phyloP scores from a whole-genome alignment of 2,888 invertebrate genomes.

The Luperina testacea region DNA sequence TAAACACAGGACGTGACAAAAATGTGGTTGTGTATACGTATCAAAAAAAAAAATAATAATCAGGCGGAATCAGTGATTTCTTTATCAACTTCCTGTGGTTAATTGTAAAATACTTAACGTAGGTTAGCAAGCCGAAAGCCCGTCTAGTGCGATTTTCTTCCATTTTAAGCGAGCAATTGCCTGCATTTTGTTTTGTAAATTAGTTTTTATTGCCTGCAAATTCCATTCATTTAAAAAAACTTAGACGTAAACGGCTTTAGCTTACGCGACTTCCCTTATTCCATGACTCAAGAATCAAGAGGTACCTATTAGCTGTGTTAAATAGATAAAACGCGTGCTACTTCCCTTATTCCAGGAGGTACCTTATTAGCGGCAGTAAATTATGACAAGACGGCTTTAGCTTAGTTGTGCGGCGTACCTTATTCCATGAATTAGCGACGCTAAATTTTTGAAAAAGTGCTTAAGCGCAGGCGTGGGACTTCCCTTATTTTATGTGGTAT shows the following conservation, averaged over 20 bases:
- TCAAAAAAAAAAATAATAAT: background rate
- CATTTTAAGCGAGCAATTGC: background rate
- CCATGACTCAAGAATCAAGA: background rate
- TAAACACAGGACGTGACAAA: conserved; percentile 9
- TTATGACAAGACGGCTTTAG: no score
- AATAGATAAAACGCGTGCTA: background rate
- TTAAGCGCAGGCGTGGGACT: background rate
- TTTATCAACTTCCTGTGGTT: conserved; percentile 18
- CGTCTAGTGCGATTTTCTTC: background rate
- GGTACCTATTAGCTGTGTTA: background rate
- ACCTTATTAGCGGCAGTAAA: background rate
- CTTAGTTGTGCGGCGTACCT: background rate
- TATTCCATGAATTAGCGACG: background rate
- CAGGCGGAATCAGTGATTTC: background rate
- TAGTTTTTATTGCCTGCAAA: background rate
- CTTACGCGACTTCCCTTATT: background rate
- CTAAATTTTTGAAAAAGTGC: background rate
- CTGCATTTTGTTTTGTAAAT: background rate
- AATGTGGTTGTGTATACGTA: conserved; percentile 16
- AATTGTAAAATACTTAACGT: background rate
- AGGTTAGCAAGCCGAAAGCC: background rate
- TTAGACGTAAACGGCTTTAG: background rate
- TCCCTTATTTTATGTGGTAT: background rate
- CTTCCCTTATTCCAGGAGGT: background rate
- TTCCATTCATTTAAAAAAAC: background rate